Evolutionary conservation across 2,113 vertebrate genomes (phyloP).

Genomic region (Tautogolabrus adspersus): DNA sequence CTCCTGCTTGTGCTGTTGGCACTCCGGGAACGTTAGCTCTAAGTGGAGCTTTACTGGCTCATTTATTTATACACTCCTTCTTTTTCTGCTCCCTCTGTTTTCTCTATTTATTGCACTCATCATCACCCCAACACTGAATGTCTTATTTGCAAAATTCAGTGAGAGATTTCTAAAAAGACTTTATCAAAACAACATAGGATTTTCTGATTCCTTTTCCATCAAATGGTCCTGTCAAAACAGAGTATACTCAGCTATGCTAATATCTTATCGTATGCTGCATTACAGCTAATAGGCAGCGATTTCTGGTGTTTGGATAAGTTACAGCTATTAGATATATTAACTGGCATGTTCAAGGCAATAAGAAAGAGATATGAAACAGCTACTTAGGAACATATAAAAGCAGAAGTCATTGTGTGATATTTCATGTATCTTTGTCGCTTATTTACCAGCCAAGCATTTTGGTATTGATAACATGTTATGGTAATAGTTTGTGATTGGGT

Average conservation of each 20-base stretch:
- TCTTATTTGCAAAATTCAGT: neutral
- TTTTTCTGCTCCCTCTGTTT: conserved; percentile 14
- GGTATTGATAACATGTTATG: too few relatives aligned
- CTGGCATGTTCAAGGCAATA: too few relatives aligned
- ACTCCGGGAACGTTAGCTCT: conserved; percentile 52
- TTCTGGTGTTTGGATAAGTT: too few relatives aligned
- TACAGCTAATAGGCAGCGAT: too few relatives aligned
- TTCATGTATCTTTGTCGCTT: too few relatives aligned
- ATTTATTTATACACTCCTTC: conserved; percentile 57
- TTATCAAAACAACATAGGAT: neutral
- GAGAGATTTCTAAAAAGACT: neutral
- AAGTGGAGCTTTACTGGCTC: conserved; percentile 55
- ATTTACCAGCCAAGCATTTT: too few relatives aligned
- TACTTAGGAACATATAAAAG: too few relatives aligned
- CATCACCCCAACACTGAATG: neutral
- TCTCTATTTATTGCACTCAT: conserved; percentile 16
- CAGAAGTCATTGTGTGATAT: too few relatives aligned
- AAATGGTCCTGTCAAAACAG: neutral
- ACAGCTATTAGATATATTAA: too few relatives aligned
- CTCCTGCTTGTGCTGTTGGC: conserved; percentile 56
- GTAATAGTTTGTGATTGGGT: too few relatives aligned
- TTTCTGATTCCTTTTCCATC: neutral
- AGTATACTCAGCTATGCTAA: neutral
- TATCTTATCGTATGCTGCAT: too few relatives aligned
- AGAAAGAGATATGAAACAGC: too few relatives aligned